These are phyloP conservation scores for Scopus umbretta DNA, from an alignment of 2,113 vertebrate genomes.

Conservation along the genomic window DNA sequence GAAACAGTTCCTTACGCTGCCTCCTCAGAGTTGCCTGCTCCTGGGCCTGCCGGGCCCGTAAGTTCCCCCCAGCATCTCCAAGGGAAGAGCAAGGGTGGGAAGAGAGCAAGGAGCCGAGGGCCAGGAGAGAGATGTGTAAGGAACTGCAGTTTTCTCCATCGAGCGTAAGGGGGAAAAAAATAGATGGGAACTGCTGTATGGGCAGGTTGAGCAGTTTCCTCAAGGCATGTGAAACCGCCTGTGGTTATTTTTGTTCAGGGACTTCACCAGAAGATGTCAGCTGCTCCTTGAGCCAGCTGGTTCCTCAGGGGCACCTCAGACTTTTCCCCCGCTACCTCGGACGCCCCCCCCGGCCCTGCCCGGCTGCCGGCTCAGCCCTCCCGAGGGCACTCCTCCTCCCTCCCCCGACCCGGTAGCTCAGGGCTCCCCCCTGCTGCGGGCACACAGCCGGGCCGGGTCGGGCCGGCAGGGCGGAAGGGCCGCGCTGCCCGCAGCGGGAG, in stretches of 20 bases:
- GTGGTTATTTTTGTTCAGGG: not conserved
- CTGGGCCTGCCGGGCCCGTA: not conserved
- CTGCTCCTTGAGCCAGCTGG: not conserved
- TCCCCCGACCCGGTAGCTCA: not conserved
- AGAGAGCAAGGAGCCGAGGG: not conserved
- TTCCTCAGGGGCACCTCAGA: not conserved
- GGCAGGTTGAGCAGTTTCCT: not conserved
- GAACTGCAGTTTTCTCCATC: not conserved
- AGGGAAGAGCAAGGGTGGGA: not conserved
- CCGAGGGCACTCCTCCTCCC: not conserved
- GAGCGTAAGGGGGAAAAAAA: not conserved
- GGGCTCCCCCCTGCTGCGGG: not conserved
- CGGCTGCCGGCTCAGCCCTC: not conserved
- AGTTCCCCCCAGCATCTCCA: not conserved
- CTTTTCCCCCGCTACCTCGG: no score
- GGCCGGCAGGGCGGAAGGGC: not conserved
- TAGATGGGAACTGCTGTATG: not conserved
- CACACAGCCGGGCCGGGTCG: not conserved
- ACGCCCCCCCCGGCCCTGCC: not conserved
- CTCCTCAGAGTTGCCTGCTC: not conserved
- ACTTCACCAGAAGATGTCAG: not conserved
- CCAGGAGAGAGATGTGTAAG: no score
- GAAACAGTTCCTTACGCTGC: not conserved
- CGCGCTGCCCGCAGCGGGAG: not conserved
- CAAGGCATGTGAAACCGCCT: not conserved